Evolutionary conservation across 2,797 vertebrate species (phyloP).

Genomic region (Rhinoraja longicauda): DNA sequence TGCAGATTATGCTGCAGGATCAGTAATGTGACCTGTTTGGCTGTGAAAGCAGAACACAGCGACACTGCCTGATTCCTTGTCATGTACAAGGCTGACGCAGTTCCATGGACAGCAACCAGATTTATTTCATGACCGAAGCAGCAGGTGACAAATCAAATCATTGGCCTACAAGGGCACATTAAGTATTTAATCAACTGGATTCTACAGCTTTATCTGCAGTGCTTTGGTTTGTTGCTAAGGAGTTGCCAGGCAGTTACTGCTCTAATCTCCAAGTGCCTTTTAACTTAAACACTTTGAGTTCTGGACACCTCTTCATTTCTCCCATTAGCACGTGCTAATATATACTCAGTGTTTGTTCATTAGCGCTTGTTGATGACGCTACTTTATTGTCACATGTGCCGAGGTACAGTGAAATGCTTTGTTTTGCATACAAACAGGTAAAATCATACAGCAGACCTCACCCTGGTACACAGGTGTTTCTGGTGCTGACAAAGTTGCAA

Average conservation of each 20-base stretch:
- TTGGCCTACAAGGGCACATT: neutral
- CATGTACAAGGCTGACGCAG: neutral
- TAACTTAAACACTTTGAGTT: neutral
- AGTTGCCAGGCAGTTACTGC: neutral
- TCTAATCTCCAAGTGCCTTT: neutral
- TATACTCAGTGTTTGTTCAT: neutral
- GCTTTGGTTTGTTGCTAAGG: neutral
- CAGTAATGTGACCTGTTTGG: neutral
- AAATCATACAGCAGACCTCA: too few species aligned
- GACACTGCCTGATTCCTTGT: neutral
- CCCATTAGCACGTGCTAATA: neutral
- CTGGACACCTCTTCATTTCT: neutral
- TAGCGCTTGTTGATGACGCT: too few species aligned
- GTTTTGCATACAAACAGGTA: too few species aligned
- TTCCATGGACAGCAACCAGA: neutral
- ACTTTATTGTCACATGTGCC: too few species aligned
- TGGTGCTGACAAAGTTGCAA: too few species aligned
- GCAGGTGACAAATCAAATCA: neutral
- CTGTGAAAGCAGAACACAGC: neutral
- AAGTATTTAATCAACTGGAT: neutral
- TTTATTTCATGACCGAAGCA: conserved; percentile 1
- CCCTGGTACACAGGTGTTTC: too few species aligned
- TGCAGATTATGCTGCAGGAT: neutral
- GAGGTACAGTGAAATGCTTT: too few species aligned
- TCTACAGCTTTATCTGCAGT: neutral